Base-by-base conservation (phyloP, 1,140 invertebrate species). In the Musca domestica region DNA sequence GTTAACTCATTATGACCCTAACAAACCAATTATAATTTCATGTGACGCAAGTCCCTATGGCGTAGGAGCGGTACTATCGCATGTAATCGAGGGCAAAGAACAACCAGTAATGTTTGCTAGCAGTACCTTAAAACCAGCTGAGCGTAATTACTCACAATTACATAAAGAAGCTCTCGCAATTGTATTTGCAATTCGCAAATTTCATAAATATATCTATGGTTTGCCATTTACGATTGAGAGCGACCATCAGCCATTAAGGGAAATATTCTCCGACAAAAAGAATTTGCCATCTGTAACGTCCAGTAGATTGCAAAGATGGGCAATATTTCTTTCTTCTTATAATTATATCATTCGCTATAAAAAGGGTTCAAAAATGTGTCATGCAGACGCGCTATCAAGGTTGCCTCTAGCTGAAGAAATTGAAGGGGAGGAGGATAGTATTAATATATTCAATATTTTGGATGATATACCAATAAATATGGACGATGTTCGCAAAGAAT, bases 91-190 rank as follows among this genome's bases (percentile, higher is more conserved):
- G 22, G 71, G 71, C 23, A 30, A 71, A 54, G 73, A 74, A 76
- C 72, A 61, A 52, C 80, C 77, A n/a, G 47, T 71, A 19, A 34
- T 30, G 51, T 70, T 64, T 64, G 61, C 23, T 17, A 65, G 67
- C 17, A 49, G 71, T 25, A 74, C 73, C 2, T 25, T 71, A 22
- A 48, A 48, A 10, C 64, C 48, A 46, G 65, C 69, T 9, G 73
- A 73, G 52, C 30, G 49, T 58, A 74, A 72, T 52, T 73, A 72
- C 61, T 65, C 71, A 12, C 83, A 84, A 68, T 75, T 84, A 20
- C 80, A 87, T 48, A 80, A 78, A 67, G 84, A 87, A 75, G 80
- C 74, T 20, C 67, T 86, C 14, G 74, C 76, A 2, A 74, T 86
- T 10, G 67, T 85, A 4, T 85, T 74, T 71, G 81, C 78, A 12